Evolutionary conservation across 2,888 invertebrate genomes (phyloP), one percentile per base, ranked within the genome.

Genomic region (Epirrita christyi): DNA sequence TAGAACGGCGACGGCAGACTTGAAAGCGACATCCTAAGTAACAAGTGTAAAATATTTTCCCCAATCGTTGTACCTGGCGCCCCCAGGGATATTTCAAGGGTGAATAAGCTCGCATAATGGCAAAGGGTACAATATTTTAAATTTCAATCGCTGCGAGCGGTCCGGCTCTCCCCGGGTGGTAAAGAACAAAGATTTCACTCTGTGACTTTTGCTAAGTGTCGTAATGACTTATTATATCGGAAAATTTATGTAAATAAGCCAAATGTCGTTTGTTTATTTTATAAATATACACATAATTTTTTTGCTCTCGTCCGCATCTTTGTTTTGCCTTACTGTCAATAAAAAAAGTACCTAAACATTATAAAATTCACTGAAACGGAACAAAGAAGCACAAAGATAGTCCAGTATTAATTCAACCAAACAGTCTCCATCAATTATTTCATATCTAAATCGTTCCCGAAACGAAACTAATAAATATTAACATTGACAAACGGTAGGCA

Each of bases 11-110:
- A 81, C 82, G 72, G 80, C 68, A 78, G 81, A 83, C 83, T 86
- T 85, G 78, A 82, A 85, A 87, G 83, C 87, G 88, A 87, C 88
- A 88, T 88, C 85, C 86, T 90, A 86, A 88, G 89, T 90, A 90
- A 88, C 92, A 92, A 92, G 92, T 92, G 92, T 91, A 92, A 91
- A 91, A 90, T 92, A 91, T 91, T 90, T 91, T 90, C 90, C 91
- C 91, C 89, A 88, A 90, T 89, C 88, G 87, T 80, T 76, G 90
- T 90, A 91, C 91, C 92, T 91, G 91, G 84, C 84, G 80, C 84
- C 91, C 90, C 92, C 89, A 84, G 92, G 92, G 92, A 92, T 92
- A 92, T 92, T 92, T 92, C 92, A 92, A 90, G 92, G 92, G 92
- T 92, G 92, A 91, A 91, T 91, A 91, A 92, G 91, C 92, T 87